A percentile compares a stretch with the other conserved stretches of the same genome.
These are phyloP conservation scores for Colletes collaris DNA, from an alignment of 2,888 invertebrate species.

Conservation along the genomic window DNA sequence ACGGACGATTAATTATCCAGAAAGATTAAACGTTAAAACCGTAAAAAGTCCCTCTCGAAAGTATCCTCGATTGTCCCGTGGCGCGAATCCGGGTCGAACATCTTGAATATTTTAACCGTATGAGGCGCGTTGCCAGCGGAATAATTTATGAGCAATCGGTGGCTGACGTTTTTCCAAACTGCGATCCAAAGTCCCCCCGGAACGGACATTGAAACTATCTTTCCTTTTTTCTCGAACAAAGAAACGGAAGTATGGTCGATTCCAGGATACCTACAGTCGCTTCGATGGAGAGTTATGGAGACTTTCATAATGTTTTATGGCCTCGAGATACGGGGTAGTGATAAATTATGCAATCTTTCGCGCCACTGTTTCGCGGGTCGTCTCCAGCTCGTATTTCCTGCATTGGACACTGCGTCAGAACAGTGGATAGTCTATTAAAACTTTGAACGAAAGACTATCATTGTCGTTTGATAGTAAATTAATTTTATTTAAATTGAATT, in stretches of 20 bases:
- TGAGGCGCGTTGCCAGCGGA: background rate
- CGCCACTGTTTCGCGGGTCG: slow-evolving; percentile 13
- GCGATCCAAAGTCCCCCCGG: background rate
- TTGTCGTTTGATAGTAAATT: too few species aligned
- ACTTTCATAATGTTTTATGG: slow-evolving; percentile 28
- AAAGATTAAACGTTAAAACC: too few species aligned
- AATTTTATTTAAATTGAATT: too few species aligned
- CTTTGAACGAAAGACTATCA: too few species aligned
- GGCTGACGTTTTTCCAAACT: background rate
- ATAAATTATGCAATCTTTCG: slow-evolving; percentile 48
- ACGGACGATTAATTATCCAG: too few species aligned
- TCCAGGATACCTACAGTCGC: background rate
- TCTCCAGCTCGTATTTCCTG: background rate
- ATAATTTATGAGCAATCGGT: slow-evolving; percentile 10
- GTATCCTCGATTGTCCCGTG: background rate
- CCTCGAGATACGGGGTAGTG: slow-evolving; percentile 9
- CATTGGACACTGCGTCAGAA: slow-evolving; percentile 11
- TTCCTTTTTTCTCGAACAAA: too few species aligned
- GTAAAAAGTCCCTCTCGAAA: background rate
- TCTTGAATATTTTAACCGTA: slow-evolving; percentile 30
- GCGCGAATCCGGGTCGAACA: background rate
- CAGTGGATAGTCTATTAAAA: too few species aligned
- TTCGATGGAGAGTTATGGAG: slow-evolving; percentile 17
- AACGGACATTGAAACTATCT: background rate
- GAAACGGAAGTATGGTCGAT: background rate